Evolutionary conservation across 2,888 invertebrate species (phyloP).

Genomic region (Axea sp.): DNA sequence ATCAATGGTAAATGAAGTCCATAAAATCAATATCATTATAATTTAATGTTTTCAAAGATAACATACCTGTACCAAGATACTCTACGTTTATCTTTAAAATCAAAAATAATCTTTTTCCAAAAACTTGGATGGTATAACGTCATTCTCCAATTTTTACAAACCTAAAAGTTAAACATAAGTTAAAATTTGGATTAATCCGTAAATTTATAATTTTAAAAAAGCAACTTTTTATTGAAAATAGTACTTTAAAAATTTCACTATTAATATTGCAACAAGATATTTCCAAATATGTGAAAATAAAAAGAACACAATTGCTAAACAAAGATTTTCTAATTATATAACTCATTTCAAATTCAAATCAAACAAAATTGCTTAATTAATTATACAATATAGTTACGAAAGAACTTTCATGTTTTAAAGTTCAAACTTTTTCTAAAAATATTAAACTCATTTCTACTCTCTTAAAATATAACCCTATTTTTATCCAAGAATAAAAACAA

Average conservation of each 20-base stretch:
- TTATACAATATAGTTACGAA: slow-evolving; percentile 23
- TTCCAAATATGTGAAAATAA: too few relatives aligned
- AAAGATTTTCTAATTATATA: background rate
- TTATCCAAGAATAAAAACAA: slow-evolving; percentile 40
- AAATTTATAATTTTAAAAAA: too few relatives aligned
- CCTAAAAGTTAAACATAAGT: slow-evolving; percentile 69
- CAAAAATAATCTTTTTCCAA: slow-evolving; percentile 79
- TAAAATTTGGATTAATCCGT: too few relatives aligned
- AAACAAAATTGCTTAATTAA: too few relatives aligned
- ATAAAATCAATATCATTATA: too few relatives aligned
- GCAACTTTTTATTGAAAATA: too few relatives aligned
- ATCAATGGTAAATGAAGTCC: too few relatives aligned
- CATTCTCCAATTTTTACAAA: slow-evolving; percentile 82
- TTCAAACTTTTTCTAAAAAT: slow-evolving; percentile 3
- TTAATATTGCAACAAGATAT: too few relatives aligned
- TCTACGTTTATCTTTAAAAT: slow-evolving; percentile 75
- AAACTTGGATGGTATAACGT: slow-evolving; percentile 79
- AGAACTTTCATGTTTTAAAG: slow-evolving; percentile 27
- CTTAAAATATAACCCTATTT: slow-evolving; percentile 39
- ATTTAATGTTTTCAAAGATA: background rate
- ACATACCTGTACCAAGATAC: slow-evolving; percentile 74
- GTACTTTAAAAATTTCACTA: too few relatives aligned
- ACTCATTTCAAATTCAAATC: background rate
- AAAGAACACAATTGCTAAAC: too few relatives aligned
- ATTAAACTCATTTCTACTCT: slow-evolving; percentile 9